phyloP scores from a whole-genome alignment of 1,140 invertebrate species.

The Caenorhabditis tropicalis region DNA sequence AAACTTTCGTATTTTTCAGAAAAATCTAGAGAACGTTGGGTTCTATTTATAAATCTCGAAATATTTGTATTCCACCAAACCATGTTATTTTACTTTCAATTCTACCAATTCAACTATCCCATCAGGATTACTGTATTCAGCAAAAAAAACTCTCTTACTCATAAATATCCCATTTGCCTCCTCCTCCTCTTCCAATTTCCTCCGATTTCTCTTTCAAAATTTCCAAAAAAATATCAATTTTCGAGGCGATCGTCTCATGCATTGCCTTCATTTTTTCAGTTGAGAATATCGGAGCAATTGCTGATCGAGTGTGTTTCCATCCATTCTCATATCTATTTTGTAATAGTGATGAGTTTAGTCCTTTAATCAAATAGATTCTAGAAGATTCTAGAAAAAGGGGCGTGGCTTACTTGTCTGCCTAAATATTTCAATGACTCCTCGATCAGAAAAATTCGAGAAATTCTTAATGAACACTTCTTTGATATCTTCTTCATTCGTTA shows the following conservation, averaged over 20 bases:
- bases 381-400: neutral
- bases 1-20: no score
- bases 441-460: slow-evolving; percentile 38
- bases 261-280: slow-evolving; percentile 46
- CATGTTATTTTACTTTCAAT: no score
- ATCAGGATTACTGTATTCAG: no score
- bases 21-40: no score
- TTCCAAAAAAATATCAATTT: slow-evolving; percentile 26
- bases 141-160: neutral
- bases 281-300: slow-evolving; percentile 22
- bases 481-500: neutral
- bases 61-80: no score
- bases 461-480: slow-evolving; percentile 43
- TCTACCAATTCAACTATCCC: no score
- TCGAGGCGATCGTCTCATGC: slow-evolving; percentile 31
- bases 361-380: neutral
- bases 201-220: slow-evolving; percentile 30
- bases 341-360: neutral
- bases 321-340: neutral
- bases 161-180: slow-evolving; percentile 47
- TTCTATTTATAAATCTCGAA: no score
- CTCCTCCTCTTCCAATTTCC: neutral
- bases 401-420: neutral
- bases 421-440: neutral
- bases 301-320: slow-evolving; percentile 13